A percentile compares a stretch with the other conserved stretches of the same genome.
These are phyloP conservation scores for Saccostrea cuccullata DNA, from an alignment of 1,140 invertebrate species.

Conservation along the genomic window DNA sequence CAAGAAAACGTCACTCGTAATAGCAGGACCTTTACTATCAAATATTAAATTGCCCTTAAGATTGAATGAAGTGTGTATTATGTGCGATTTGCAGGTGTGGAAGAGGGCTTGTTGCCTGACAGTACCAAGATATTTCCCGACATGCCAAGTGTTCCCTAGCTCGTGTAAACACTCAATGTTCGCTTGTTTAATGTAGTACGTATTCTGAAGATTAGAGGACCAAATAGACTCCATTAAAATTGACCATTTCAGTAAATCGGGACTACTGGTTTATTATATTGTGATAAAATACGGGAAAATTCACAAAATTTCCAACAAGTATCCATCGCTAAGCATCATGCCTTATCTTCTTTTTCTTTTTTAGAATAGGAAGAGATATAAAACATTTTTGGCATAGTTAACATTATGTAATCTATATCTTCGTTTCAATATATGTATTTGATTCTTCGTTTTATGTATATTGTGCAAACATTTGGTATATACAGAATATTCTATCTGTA, in stretches of 20 bases:
- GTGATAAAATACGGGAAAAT: no score
- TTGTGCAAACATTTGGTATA: not conserved
- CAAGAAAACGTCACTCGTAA: not conserved
- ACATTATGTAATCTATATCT: no score
- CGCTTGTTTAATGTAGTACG: slow-evolving; percentile 11
- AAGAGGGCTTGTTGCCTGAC: not conserved
- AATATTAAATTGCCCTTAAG: not conserved
- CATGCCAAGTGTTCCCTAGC: not conserved
- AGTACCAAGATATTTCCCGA: not conserved
- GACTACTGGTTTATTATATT: no score
- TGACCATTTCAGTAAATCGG: no score
- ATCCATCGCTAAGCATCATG: no score
- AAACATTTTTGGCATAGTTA: no score
- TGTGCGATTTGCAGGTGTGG: slow-evolving; percentile 8
- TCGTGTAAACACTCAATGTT: not conserved
- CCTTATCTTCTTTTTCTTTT: no score
- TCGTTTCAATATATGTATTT: no score
- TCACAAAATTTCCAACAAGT: no score
- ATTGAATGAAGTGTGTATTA: slow-evolving; percentile 16
- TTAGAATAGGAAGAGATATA: no score
- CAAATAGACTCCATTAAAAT: not conserved
- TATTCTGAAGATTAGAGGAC: not conserved
- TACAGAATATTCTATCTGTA: no score
- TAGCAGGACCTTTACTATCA: not conserved
- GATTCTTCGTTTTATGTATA: not conserved